Percentiles rank a stretch among this genome's conserved stretches.
Evolutionary conservation across 2,797 vertebrate species (phyloP).

Genomic region (Sternotherus odoratus): DNA sequence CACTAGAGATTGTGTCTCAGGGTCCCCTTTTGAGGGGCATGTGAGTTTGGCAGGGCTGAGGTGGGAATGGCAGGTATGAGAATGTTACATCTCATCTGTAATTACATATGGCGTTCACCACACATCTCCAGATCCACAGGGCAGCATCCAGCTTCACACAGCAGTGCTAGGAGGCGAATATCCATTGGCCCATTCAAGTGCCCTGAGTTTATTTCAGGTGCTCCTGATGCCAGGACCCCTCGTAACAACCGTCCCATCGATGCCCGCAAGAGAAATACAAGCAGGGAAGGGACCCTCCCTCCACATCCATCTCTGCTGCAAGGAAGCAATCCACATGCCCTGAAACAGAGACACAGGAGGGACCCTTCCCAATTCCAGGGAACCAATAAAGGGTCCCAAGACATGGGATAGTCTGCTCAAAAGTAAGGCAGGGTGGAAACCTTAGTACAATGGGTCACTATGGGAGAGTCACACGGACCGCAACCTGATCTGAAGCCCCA

Average conservation of each 20-base stretch:
- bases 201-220: too few species aligned
- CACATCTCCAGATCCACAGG: not conserved
- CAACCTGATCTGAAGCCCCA: not conserved
- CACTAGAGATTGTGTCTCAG: not conserved
- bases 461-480: not conserved
- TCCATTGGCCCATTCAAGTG: not conserved
- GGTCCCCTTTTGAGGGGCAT: not conserved
- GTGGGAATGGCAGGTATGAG: not conserved
- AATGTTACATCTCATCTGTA: not conserved
- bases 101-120: not conserved
- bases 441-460: fast-evolving
- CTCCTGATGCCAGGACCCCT: too few species aligned
- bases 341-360: not conserved
- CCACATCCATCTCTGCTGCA: not conserved
- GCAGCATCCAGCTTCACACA: not conserved
- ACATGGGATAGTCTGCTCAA: not conserved
- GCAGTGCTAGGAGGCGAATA: not conserved
- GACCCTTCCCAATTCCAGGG: not conserved
- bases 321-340: not conserved
- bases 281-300: not conserved
- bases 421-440: not conserved
- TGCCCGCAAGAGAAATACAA: not conserved
- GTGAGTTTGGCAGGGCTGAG: not conserved
- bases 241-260: not conserved
- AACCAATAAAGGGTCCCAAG: not conserved